These are phyloP conservation scores for Drosophila malerkotliana DNA, from an alignment of 1,140 invertebrate species.

Conservation along the genomic window DNA sequence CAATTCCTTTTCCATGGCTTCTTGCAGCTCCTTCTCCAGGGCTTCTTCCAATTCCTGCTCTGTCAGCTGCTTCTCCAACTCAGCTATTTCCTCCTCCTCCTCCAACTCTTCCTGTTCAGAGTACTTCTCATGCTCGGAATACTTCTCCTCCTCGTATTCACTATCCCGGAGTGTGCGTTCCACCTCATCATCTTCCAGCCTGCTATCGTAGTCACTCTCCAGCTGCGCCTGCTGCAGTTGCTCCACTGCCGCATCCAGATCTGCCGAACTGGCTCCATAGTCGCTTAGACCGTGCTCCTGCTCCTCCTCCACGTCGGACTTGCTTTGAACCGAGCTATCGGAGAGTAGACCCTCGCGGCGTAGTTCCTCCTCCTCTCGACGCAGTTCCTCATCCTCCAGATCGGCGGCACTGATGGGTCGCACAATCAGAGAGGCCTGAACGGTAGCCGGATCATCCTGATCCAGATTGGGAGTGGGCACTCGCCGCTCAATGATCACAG, in stretches of 20 bases:
- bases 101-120: conserved; percentile 48
- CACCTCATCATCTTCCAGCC: conserved; percentile 70
- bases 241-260: conserved; percentile 70
- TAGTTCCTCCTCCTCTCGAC: conserved; percentile 73
- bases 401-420: conserved; percentile 83
- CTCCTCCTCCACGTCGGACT: conserved; percentile 82
- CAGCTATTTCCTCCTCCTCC: conserved; percentile 34
- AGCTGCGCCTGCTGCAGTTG: conserved; percentile 59
- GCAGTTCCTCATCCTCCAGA: conserved; percentile 67
- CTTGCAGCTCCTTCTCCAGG: conserved; percentile 58
- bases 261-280: conserved; percentile 68
- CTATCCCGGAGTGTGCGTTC: conserved; percentile 67
- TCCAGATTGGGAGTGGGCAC: conserved; percentile 85
- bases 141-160: conserved; percentile 69
- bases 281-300: conserved; percentile 66
- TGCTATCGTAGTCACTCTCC: conserved; percentile 72
- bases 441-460: conserved; percentile 82
- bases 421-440: conserved; percentile 86
- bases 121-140: conserved; percentile 44
- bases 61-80: conserved; percentile 40
- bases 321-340: conserved; percentile 84
- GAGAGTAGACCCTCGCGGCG: conserved; percentile 75
- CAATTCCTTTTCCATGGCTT: conserved; percentile 67
- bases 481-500: conserved; percentile 86
- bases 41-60: conserved; percentile 69